Evolutionary conservation across 2,113 vertebrate species (phyloP).

Genomic region (Pleuronectes platessa): DNA sequence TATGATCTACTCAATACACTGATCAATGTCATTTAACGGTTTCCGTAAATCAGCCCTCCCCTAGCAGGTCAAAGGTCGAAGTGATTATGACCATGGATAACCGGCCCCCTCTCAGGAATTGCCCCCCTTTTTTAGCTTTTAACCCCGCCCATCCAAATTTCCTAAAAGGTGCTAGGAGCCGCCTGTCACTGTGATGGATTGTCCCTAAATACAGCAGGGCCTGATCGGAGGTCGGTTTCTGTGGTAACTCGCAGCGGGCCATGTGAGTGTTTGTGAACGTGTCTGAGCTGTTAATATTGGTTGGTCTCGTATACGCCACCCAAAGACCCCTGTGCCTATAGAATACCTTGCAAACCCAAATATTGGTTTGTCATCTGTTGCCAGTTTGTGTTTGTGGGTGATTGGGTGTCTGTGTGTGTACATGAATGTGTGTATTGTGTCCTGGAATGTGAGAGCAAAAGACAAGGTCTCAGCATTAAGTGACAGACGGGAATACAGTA

Average conservation of each 20-base stretch:
- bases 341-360: slow-evolving; percentile 51
- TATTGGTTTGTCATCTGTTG: slow-evolving; percentile 58
- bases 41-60: slow-evolving; percentile 23
- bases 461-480: slow-evolving; percentile 45
- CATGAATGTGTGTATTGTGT: slow-evolving; percentile 29
- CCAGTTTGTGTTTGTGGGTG: slow-evolving; percentile 14
- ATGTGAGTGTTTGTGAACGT: slow-evolving; percentile 59
- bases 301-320: slow-evolving; percentile 35
- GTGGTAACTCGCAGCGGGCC: slow-evolving; percentile 48
- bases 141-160: slow-evolving; percentile 47
- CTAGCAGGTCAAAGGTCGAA: slow-evolving; percentile 53
- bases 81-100: slow-evolving; percentile 50
- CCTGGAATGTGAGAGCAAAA: slow-evolving; percentile 24
- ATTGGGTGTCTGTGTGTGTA: slow-evolving; percentile 4
- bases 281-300: slow-evolving; percentile 57
- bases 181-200: slow-evolving; percentile 69
- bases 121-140: slow-evolving; percentile 5
- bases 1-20: slow-evolving; percentile 61
- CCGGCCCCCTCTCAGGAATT: slow-evolving; percentile 4
- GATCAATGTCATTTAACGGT: slow-evolving; percentile 64
- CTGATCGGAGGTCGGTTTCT: slow-evolving; percentile 44
- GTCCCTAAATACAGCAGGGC: slow-evolving; percentile 58
- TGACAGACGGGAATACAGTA: slow-evolving; percentile 45
- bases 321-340: slow-evolving; percentile 28
- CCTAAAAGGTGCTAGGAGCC: slow-evolving; percentile 52